Conservation (phyloP, 2,797 vertebrate genomes). For the Synanceia verrucosa region DNA sequence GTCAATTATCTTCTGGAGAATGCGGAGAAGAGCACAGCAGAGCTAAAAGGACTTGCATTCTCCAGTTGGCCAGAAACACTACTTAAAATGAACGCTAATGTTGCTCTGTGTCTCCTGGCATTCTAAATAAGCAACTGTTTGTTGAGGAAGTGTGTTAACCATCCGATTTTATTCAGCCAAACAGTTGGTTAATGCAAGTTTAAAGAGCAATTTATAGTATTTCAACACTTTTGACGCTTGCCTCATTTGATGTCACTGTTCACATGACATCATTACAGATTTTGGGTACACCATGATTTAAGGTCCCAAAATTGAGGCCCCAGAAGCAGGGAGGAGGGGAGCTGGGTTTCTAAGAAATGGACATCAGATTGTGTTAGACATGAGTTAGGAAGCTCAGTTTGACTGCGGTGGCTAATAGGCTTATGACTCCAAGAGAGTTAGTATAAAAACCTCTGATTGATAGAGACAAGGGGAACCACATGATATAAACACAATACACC, state of each 20-base stretch:
- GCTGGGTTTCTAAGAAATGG: conserved; percentile 34
- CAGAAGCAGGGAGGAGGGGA: conserved; percentile 1
- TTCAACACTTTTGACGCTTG: conserved; percentile 26
- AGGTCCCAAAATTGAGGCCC: conserved; percentile 8
- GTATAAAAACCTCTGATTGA: conserved; percentile 40
- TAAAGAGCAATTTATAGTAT: neutral
- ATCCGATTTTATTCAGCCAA: neutral
- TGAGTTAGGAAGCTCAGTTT: conserved; percentile 39
- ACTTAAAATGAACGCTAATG: neutral
- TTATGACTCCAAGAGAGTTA: conserved; percentile 16
- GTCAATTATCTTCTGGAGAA: too few species aligned
- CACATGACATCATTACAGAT: conserved; percentile 37
- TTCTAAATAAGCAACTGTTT: neutral
- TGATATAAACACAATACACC: conserved; percentile 19
- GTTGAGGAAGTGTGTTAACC: neutral
- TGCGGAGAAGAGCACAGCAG: neutral
- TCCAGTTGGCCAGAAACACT: neutral
- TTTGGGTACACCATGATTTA: conserved; percentile 39
- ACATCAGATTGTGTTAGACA: conserved; percentile 33
- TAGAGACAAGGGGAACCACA: conserved; percentile 33
- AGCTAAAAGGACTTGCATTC: neutral
- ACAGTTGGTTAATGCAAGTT: neutral
- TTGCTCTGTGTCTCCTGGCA: neutral
- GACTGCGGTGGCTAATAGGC: conserved; percentile 31
- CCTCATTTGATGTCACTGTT: conserved; percentile 31